phyloP scores from a whole-genome alignment of 2,113 vertebrate species.

The Epinephelus moara region DNA sequence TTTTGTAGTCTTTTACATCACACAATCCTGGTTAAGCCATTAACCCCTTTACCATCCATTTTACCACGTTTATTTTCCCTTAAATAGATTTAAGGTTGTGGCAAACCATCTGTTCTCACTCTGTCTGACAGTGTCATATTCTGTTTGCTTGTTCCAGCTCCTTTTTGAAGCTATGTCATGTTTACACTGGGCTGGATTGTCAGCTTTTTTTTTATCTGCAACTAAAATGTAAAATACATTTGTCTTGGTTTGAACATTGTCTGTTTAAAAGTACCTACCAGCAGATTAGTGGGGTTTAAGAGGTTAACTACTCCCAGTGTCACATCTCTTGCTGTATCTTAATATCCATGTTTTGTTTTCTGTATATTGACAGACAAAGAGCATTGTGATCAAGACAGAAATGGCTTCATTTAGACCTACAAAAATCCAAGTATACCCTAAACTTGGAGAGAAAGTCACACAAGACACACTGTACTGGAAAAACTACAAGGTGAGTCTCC shows the following conservation, averaged over 20 bases:
- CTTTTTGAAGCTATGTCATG: neutral
- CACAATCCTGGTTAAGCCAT: neutral
- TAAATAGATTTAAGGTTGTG: neutral
- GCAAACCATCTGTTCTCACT: no score
- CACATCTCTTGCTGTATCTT: neutral
- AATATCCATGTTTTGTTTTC: neutral
- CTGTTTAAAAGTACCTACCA: neutral
- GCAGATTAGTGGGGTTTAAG: neutral
- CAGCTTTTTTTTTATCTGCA: neutral
- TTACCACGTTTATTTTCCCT: neutral
- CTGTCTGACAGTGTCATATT: neutral
- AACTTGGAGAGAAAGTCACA: constrained; percentile 93
- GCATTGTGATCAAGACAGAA: neutral
- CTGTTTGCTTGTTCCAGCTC: neutral
- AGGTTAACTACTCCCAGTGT: neutral
- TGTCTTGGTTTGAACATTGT: neutral
- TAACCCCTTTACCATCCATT: neutral
- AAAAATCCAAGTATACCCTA: constrained; percentile 87
- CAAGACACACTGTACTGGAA: constrained; percentile 96
- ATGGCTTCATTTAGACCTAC: constrained; percentile 94
- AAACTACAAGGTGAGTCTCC: constrained; percentile 89
- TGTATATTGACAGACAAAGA: neutral
- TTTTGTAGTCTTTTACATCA: neutral
- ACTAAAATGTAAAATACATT: neutral
- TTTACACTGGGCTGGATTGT: neutral